These are phyloP conservation scores for Oreotrochilus melanogaster DNA, from an alignment of 2,113 vertebrate species.

Conservation along the genomic window DNA sequence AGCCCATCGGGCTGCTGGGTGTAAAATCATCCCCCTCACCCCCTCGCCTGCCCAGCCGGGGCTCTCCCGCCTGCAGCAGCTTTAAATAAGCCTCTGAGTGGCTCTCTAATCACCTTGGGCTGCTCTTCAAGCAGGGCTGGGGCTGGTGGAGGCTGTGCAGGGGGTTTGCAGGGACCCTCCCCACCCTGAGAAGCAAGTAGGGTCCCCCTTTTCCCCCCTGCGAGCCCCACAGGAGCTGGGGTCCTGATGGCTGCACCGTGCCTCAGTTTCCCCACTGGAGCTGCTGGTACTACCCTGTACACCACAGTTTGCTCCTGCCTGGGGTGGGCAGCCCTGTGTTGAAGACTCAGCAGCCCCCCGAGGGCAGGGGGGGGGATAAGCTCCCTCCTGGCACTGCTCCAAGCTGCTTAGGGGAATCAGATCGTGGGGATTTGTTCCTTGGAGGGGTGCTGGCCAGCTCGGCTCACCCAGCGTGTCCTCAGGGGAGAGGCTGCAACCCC, in stretches of 20 bases:
- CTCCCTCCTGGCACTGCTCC: slow-evolving; percentile 18
- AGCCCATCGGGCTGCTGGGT: rapidly evolving
- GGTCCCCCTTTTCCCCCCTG: neutral
- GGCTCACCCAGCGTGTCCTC: neutral
- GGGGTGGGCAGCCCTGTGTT: neutral
- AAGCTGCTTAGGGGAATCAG: slow-evolving; percentile 68
- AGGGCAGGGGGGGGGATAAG: slow-evolving; percentile 37
- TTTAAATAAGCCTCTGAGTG: slow-evolving; percentile 52
- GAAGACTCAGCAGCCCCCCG: neutral
- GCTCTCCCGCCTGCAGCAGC: slow-evolving; percentile 1
- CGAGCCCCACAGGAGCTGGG: neutral
- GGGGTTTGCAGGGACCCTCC: neutral
- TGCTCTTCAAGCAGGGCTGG: neutral
- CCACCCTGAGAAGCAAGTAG: neutral
- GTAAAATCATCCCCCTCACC: neutral
- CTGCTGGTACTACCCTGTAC: neutral
- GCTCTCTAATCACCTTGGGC: slow-evolving; percentile 43
- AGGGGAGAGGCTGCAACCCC: neutral
- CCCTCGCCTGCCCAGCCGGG: neutral
- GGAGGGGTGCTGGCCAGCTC: neutral
- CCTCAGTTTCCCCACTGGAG: neutral
- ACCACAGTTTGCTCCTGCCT: rapidly evolving
- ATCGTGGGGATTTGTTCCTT: slow-evolving; percentile 46
- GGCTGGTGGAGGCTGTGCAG: neutral
- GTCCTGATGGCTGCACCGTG: rapidly evolving